These are phyloP conservation scores for Cotesia vestalis DNA, from an alignment of 1,140 invertebrate genomes.

Conservation along the genomic window DNA sequence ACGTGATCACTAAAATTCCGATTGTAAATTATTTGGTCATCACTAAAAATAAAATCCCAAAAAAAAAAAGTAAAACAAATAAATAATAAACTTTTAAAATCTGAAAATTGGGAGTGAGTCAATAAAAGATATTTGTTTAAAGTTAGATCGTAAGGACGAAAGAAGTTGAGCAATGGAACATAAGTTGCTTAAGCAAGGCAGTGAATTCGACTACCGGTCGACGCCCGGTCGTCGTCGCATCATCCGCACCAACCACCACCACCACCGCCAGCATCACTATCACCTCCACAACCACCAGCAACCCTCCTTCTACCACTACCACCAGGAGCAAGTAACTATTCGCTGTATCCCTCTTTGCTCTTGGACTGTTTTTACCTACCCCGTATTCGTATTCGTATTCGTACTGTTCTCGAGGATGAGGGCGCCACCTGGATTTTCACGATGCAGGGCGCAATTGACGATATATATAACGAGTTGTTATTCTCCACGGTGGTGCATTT, in stretches of 20 bases:
- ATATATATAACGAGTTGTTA: conserved; percentile 31
- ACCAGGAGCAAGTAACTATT: conserved; percentile 23
- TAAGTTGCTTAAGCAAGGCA: conserved; percentile 47
- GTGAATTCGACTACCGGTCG: conserved; percentile 60
- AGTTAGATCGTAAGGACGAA: conserved; percentile 3
- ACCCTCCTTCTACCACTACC: conserved; percentile 41
- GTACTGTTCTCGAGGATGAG: conserved; percentile 17
- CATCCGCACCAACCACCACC: conserved; percentile 43
- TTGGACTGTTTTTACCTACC: conserved; percentile 37
- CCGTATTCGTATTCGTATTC: neutral
- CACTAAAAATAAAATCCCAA: neutral
- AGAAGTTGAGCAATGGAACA: conserved; percentile 15
- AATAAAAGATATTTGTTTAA: neutral
- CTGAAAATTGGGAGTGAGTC: neutral
- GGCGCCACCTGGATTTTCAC: conserved; percentile 38
- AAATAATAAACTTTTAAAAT: neutral
- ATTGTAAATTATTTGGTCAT: neutral
- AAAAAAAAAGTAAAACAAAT: neutral
- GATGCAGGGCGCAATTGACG: conserved; percentile 30
- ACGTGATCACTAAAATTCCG: neutral
- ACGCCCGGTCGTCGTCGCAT: conserved; percentile 57
- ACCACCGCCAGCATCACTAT: conserved; percentile 34
- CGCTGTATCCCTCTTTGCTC: conserved; percentile 33
- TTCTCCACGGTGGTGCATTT: conserved; percentile 18
- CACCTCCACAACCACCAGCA: conserved; percentile 44